Evolutionary conservation across 2,888 invertebrate species (phyloP), one percentile per base, ranked within the genome.

Genomic region (Ophion ellenae): DNA sequence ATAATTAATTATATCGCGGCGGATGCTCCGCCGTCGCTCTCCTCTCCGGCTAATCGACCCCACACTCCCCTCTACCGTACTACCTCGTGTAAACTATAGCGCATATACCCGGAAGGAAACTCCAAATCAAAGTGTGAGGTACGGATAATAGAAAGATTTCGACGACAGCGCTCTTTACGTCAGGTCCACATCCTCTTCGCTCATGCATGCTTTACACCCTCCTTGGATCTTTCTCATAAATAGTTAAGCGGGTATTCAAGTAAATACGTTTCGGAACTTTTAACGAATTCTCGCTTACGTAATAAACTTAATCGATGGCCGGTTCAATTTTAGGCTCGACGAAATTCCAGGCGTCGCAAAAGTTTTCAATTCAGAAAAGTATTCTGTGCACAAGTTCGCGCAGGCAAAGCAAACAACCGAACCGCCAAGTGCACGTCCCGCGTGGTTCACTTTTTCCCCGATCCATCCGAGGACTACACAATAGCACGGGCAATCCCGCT

Each of bases 1-100:
- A 90, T 90, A 90, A 91, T 91, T 91, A 91, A 91, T 90, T 91
- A 90, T 90, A 87, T 88, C 87, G 78, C 63, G 84, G 85, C 73
- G 78, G 85, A 86, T 83, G 82, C 84, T 84, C 66, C 64, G 67
- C 80, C 66, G 77, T 61, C 63, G 81, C 47, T 81, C 36, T 76
- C 36, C 53, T 32, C 28, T 17, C 57, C 14, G 57, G 17, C 71
- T 71, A 71, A 71, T 28, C 53, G 32, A 57, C 28, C 28, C 57
- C 20, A 11, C 67, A 1, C 20, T 53, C 14, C 32, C 57, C 66
- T 40, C 74, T 45, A 10, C 66, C 71, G 45, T 40, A 40, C 40
- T 40, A 40, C 40, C 40, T 40, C 17, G 24, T 45, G 59, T 74
- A 67, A 24, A 78, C 61, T 66, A 61, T 36, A 64, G 64, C 28